phyloP scores from a whole-genome alignment of 2,888 invertebrate genomes.

The Amorpha juglandis region DNA sequence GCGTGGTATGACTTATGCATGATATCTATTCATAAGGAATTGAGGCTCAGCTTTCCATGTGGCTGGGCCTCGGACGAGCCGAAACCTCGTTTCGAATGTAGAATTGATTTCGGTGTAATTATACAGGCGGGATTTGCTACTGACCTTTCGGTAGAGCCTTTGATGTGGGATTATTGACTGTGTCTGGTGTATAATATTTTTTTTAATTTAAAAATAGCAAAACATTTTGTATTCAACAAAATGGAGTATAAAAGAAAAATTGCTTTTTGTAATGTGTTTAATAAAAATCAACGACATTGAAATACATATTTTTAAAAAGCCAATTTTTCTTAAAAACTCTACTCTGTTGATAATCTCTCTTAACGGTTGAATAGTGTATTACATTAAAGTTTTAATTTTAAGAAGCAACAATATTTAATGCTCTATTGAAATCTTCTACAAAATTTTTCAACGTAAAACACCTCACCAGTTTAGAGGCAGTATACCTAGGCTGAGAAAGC shows the following conservation, averaged over 20 bases:
- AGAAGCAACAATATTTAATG: too few species aligned
- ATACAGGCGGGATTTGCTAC: constrained; percentile 23
- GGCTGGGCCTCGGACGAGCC: not conserved
- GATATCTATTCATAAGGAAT: not conserved
- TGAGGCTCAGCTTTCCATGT: not conserved
- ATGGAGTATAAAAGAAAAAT: not conserved
- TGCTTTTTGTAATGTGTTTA: too few species aligned
- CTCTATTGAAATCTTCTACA: too few species aligned
- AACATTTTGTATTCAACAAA: not conserved
- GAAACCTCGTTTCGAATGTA: constrained; percentile 1
- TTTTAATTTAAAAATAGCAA: not conserved
- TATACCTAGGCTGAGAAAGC: too few species aligned
- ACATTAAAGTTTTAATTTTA: too few species aligned
- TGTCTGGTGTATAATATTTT: not conserved
- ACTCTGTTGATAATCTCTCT: too few species aligned
- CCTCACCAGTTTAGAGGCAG: too few species aligned
- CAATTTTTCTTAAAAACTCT: not conserved
- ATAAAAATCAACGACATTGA: too few species aligned
- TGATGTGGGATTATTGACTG: not conserved
- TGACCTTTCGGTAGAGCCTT: not conserved
- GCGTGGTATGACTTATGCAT: not conserved
- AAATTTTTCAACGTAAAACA: too few species aligned
- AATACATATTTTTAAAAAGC: too few species aligned
- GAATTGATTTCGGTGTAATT: constrained; percentile 23
- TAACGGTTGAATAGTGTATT: too few species aligned